These are phyloP conservation scores for Diorhabda sublineata DNA, from an alignment of 1,140 invertebrate genomes.

Conservation along the genomic window DNA sequence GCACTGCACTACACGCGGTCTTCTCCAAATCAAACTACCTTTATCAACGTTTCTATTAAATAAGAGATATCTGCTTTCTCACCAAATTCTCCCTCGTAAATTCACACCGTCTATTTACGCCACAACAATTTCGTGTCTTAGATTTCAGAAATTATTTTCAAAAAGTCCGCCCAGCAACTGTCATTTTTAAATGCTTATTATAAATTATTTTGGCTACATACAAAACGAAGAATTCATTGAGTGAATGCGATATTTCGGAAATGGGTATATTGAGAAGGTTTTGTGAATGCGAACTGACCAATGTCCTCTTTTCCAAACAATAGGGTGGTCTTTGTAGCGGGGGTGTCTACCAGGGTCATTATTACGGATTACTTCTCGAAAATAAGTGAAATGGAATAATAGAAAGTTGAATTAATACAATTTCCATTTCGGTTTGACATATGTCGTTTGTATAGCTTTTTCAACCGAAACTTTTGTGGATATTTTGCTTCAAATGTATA, in stretches of 20 bases:
- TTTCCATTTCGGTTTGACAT: constrained; percentile 1
- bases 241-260: constrained; percentile 9
- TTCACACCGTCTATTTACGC: not conserved
- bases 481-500: no score
- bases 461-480: no score
- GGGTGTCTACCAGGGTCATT: constrained; percentile 13
- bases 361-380: constrained; percentile 11
- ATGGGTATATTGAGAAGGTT: constrained; percentile 10
- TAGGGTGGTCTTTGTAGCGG: constrained; percentile 6
- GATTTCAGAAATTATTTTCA: constrained; percentile 6
- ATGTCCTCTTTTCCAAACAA: constrained; percentile 12
- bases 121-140: not conserved
- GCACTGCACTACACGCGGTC: no score
- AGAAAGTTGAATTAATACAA: constrained; percentile 11
- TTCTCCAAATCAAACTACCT: no score
- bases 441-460: not conserved
- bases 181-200: constrained; percentile 7
- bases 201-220: constrained; percentile 7
- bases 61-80: no score
- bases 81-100: no score
- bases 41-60: no score
- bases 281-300: constrained; percentile 12
- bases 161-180: constrained; percentile 14
- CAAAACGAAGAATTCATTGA: constrained; percentile 8
- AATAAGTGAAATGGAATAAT: constrained; percentile 8